Percentiles rank a stretch among this genome's conserved stretches.
These are phyloP conservation scores for Amphipyra tragopoginis DNA, from an alignment of 2,888 invertebrate genomes.

Conservation along the genomic window DNA sequence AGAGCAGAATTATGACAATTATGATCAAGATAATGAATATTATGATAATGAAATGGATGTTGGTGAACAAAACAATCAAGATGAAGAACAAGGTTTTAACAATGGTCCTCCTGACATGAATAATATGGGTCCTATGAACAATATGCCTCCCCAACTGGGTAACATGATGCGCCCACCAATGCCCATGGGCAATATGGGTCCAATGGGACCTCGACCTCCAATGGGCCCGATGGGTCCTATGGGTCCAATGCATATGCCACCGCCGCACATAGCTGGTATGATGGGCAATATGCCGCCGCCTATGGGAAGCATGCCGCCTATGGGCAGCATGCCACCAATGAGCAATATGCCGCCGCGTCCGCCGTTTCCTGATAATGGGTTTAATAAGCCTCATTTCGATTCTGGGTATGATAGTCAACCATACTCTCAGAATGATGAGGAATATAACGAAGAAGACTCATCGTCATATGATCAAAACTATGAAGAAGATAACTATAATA, in stretches of 20 bases:
- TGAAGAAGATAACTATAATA: conserved; percentile 67
- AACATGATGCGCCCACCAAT: conserved; percentile 65
- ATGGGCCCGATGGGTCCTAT: conserved; percentile 66
- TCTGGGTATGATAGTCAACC: conserved; percentile 75
- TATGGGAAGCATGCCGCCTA: conserved; percentile 72
- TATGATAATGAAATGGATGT: conserved; percentile 83
- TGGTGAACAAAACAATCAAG: conserved; percentile 80
- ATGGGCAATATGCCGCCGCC: conserved; percentile 60
- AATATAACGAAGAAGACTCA: conserved; percentile 69
- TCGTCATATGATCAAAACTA: conserved; percentile 58
- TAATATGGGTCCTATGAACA: conserved; percentile 62
- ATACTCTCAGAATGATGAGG: conserved; percentile 77
- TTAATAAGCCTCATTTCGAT: conserved; percentile 80
- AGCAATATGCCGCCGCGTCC: conserved; percentile 71
- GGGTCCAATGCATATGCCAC: conserved; percentile 62
- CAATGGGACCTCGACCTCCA: conserved; percentile 58
- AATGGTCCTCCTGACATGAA: conserved; percentile 77
- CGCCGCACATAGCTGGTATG: conserved; percentile 65
- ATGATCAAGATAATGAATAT: conserved; percentile 78
- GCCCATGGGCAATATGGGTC: conserved; percentile 68
- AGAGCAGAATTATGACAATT: conserved; percentile 72
- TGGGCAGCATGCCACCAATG: conserved; percentile 70
- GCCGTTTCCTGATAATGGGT: conserved; percentile 81
- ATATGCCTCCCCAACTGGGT: conserved; percentile 61
- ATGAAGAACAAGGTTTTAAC: conserved; percentile 76